Evolutionary conservation across 2,113 vertebrate genomes (phyloP).

Genomic region (Clarias gariepinus): DNA sequence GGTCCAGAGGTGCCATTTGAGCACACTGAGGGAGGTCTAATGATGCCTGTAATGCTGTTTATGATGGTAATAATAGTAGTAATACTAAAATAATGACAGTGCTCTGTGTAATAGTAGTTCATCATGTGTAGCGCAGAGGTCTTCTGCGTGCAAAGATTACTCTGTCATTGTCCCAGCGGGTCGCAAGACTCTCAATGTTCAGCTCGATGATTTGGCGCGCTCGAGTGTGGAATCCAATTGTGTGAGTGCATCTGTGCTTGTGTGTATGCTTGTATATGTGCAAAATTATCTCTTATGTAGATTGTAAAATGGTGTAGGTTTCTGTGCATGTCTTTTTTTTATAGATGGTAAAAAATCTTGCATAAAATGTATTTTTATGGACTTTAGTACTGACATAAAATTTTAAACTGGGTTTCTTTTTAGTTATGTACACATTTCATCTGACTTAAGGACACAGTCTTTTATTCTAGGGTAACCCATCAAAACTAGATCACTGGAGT

Average conservation of each 20-base stretch:
- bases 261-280: neutral
- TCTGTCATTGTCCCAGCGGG: constrained; percentile 51
- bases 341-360: neutral
- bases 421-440: neutral
- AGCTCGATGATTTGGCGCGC: constrained; percentile 35
- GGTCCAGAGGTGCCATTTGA: constrained; percentile 36
- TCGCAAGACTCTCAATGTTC: constrained; percentile 33
- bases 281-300: neutral
- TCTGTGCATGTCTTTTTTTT: neutral
- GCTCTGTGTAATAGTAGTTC: constrained; percentile 49
- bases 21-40: constrained; percentile 41
- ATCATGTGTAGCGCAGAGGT: constrained; percentile 22
- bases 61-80: constrained; percentile 53
- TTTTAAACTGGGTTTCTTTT: neutral
- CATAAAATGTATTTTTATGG: neutral
- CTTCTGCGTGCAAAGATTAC: constrained; percentile 45
- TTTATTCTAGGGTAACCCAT: neutral
- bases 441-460: neutral
- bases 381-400: neutral
- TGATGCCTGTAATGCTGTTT: constrained; percentile 51
- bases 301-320: neutral
- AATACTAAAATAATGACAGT: constrained; percentile 49
- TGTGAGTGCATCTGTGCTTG: neutral
- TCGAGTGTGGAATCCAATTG: constrained; percentile 35
- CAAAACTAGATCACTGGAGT: neutral